Conservation (phyloP, 2,888 invertebrate species). For the Psococerastis gibbosa region DNA sequence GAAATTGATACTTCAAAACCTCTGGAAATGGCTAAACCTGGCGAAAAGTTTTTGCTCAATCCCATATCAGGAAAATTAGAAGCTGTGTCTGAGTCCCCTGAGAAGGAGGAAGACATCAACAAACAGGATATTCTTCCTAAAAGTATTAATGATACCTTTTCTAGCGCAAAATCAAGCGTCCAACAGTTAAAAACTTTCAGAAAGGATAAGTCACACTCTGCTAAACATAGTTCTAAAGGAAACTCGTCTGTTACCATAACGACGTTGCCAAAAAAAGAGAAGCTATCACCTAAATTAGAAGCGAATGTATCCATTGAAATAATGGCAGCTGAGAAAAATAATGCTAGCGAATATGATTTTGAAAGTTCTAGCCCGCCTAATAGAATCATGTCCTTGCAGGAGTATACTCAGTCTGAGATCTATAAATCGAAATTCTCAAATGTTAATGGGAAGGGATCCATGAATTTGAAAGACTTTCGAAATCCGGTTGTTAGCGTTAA, state of each 20-base stretch:
- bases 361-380: constrained; percentile 3
- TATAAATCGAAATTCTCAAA: background rate
- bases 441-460: background rate
- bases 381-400: constrained; percentile 7
- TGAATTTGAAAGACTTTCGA: background rate
- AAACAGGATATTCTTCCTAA: background rate
- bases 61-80: constrained; percentile 6
- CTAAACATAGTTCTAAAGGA: background rate
- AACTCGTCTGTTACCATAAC: background rate
- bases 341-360: constrained; percentile 6
- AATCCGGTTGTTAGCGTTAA: background rate
- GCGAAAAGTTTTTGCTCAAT: constrained; percentile 1
- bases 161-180: background rate
- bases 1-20: too few relatives aligned
- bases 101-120: background rate
- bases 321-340: background rate
- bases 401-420: constrained; percentile 6
- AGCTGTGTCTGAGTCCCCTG: background rate
- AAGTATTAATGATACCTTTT: background rate
- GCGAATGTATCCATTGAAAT: constrained; percentile 8
- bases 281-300: background rate
- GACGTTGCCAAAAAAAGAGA: background rate
- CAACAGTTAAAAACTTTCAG: constrained; percentile 1
- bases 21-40: background rate
- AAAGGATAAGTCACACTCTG: background rate